Conservation (phyloP, 1,140 invertebrate genomes). For the Epicauta chinensis region DNA sequence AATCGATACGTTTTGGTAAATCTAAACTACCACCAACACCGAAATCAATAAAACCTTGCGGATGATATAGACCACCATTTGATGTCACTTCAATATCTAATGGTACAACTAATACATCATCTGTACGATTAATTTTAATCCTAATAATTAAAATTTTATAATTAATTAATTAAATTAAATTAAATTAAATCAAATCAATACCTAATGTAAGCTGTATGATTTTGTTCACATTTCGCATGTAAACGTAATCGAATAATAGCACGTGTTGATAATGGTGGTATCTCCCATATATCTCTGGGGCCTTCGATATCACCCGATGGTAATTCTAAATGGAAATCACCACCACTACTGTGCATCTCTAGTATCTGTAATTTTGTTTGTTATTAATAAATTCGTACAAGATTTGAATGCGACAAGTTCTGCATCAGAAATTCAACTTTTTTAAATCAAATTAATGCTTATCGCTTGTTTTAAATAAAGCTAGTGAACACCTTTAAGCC, state of each 20-base stretch:
- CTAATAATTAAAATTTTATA: constrained; percentile 38
- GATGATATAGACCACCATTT: constrained; percentile 66
- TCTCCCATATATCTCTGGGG: constrained; percentile 77
- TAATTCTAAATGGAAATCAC: constrained; percentile 85
- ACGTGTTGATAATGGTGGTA: constrained; percentile 84
- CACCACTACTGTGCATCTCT: constrained; percentile 87
- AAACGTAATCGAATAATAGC: constrained; percentile 82
- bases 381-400: too few species aligned
- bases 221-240: constrained; percentile 63
- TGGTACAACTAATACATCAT: constrained; percentile 68
- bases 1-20: constrained; percentile 54
- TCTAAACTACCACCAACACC: constrained; percentile 68
- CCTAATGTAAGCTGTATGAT: constrained; percentile 78
- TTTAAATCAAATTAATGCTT: too few species aligned
- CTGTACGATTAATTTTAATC: constrained; percentile 65
- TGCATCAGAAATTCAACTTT: constrained; percentile 19
- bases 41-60: constrained; percentile 76
- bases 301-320: constrained; percentile 75
- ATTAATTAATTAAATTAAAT: neutral
- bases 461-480: too few species aligned
- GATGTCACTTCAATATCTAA: constrained; percentile 82
- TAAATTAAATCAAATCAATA: constrained; percentile 24
- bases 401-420: too few species aligned
- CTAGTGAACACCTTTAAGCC: too few species aligned
- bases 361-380: constrained; percentile 71